A percentile compares a stretch with the other conserved stretches of the same genome.
phyloP scores from a whole-genome alignment of 2,888 invertebrate species.

The Altica lythri region DNA sequence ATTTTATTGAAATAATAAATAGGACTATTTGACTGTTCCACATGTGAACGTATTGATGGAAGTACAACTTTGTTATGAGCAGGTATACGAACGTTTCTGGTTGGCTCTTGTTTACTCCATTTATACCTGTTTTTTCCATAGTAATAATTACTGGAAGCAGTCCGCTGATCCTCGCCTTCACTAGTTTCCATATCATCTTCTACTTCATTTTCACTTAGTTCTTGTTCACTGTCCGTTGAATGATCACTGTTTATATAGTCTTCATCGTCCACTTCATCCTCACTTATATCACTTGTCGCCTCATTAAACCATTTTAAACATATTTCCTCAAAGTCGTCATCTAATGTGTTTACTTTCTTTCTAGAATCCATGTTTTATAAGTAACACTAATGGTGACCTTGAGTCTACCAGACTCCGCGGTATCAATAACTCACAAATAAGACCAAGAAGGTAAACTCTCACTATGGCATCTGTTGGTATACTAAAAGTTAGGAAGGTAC shows the following conservation, averaged over 20 bases:
- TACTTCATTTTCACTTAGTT: neutral
- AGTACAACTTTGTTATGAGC: neutral
- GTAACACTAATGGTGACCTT: too few relatives aligned
- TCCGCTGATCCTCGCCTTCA: neutral
- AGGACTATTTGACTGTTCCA: neutral
- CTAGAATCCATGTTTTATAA: too few relatives aligned
- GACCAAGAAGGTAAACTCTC: neutral
- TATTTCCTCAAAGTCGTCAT: neutral
- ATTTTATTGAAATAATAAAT: constrained; percentile 2
- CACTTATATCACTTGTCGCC: neutral
- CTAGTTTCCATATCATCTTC: neutral
- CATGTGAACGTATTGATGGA: neutral
- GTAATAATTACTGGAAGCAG: neutral
- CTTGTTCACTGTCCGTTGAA: neutral
- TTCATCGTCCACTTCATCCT: neutral
- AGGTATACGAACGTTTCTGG: neutral
- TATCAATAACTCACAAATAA: too few relatives aligned
- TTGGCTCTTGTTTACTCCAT: neutral
- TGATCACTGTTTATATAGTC: neutral
- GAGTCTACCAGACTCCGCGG: too few relatives aligned
- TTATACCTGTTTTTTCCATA: neutral
- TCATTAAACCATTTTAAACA: constrained; percentile 1
- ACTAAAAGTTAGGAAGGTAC: neutral
- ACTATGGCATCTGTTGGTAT: neutral
- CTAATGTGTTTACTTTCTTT: too few relatives aligned